Evolutionary conservation across 2,888 invertebrate species (phyloP).

Genomic region (Drosophila melanosoma): DNA sequence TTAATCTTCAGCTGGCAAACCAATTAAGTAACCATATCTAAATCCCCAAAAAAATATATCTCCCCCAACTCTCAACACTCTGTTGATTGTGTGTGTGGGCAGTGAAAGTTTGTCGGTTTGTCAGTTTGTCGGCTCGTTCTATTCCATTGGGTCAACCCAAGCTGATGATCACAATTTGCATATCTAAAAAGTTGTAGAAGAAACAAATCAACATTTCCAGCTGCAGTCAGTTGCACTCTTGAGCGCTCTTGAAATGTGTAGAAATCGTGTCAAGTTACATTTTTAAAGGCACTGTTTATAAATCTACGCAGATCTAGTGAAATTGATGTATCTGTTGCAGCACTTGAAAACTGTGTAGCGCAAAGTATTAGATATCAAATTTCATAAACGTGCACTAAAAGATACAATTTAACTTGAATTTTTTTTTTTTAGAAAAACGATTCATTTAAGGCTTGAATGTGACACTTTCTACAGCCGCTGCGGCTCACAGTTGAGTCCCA

Average conservation of each 20-base stretch:
- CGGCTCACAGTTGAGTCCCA: conserved; percentile 16
- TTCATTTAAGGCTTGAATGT: not conserved
- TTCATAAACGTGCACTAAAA: not conserved
- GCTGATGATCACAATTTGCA: conserved; percentile 59
- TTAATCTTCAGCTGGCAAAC: conserved; percentile 61
- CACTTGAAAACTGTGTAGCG: not conserved
- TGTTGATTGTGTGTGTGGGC: conserved; percentile 29
- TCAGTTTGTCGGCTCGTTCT: conserved; percentile 51
- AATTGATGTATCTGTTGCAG: not conserved
- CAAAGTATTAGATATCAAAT: not conserved
- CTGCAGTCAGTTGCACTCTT: conserved; percentile 45
- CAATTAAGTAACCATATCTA: conserved; percentile 62
- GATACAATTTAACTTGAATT: not conserved
- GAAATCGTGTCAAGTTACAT: conserved; percentile 48
- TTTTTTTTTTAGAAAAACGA: not conserved
- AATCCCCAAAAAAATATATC: conserved; percentile 15
- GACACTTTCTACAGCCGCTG: not conserved
- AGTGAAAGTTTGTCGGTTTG: conserved; percentile 62
- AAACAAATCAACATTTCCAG: conserved; percentile 1
- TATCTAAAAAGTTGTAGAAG: conserved; percentile 32
- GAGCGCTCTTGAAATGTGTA: conserved; percentile 35
- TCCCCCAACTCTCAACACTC: conserved; percentile 3
- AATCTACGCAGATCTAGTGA: not conserved
- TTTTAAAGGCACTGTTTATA: conserved; percentile 2
- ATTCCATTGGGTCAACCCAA: conserved; percentile 51